phyloP scores from a whole-genome alignment of 2,888 invertebrate species.

The Antitype chi region DNA sequence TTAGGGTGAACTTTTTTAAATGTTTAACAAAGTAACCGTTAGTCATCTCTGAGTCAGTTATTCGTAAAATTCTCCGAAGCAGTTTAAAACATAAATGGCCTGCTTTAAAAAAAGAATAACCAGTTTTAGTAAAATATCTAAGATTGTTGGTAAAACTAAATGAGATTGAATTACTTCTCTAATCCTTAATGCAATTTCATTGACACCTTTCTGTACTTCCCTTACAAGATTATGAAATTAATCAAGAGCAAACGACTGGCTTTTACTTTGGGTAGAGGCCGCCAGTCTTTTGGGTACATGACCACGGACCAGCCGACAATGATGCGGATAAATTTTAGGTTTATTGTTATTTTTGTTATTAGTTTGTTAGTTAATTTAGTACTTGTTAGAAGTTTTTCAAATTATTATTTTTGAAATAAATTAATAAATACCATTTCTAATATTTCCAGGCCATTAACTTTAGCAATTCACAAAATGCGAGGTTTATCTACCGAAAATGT shows the following conservation, averaged over 20 bases:
- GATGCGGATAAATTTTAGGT: not conserved
- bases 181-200: too few relatives aligned
- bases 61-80: not conserved
- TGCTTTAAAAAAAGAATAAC: too few relatives aligned
- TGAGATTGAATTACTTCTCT: not conserved
- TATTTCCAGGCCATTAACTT: slow-evolving; percentile 91
- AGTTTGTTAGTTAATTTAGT: not conserved
- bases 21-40: too few relatives aligned
- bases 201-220: not conserved
- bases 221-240: not conserved
- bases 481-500: slow-evolving; percentile 94
- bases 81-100: not conserved
- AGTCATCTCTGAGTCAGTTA: too few relatives aligned
- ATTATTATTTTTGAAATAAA: not conserved
- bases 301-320: not conserved
- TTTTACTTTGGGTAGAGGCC: not conserved
- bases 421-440: not conserved
- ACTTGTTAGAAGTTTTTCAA: not conserved
- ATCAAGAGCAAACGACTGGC: not conserved
- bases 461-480: slow-evolving; percentile 93
- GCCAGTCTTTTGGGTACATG: not conserved
- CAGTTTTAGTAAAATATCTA: too few relatives aligned
- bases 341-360: not conserved
- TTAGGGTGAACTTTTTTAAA: too few relatives aligned
- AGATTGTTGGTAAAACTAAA: not conserved